Conservation (phyloP, 1,140 invertebrate genomes). For the Psilanteris sp. region DNA sequence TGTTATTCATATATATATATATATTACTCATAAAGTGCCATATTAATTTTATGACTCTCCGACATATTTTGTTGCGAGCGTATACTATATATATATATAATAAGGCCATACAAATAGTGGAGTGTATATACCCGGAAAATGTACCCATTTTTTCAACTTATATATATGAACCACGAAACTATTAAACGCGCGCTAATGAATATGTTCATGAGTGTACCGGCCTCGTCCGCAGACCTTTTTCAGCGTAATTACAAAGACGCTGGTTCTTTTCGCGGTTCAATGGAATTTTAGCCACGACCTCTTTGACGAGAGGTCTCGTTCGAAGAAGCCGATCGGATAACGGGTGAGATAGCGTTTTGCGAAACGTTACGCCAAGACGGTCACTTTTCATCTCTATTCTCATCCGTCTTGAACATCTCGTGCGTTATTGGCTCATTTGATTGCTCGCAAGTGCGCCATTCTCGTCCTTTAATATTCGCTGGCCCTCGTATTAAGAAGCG, state of each 20-base stretch:
- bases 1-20: no score
- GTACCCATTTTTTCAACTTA: background rate
- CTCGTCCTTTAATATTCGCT: no score
- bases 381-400: constrained; percentile 29
- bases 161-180: constrained; percentile 12
- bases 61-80: no score
- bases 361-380: constrained; percentile 21
- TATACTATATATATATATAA: no score
- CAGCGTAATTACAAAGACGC: constrained; percentile 44
- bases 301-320: constrained; percentile 43
- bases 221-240: constrained; percentile 1
- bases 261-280: constrained; percentile 29
- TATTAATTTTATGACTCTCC: no score
- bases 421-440: constrained; percentile 17
- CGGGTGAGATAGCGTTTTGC: constrained; percentile 55
- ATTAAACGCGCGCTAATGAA: constrained; percentile 26
- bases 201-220: constrained; percentile 24
- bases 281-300: constrained; percentile 48
- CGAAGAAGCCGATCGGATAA: constrained; percentile 54
- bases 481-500: no score
- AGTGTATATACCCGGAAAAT: background rate
- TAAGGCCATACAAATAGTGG: constrained; percentile 1
- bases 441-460: no score
- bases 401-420: background rate
- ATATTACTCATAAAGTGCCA: no score